Evolutionary conservation across 1,140 invertebrate genomes (phyloP), one percentile per base, ranked within the genome.

Genomic region (Daktulosphaira vitifoliae): DNA sequence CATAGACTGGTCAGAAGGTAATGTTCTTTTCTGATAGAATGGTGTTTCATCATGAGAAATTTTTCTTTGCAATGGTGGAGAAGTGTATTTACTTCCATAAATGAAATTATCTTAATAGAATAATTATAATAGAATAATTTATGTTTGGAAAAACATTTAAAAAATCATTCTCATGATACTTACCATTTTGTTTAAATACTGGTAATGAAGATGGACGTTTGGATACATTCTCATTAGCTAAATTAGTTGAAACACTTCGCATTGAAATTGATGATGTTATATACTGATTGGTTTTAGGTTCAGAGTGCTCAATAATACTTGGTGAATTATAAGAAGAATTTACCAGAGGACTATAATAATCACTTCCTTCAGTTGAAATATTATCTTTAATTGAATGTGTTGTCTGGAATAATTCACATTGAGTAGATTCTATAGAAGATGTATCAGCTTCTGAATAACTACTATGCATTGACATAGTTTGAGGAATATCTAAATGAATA

Each of bases 401-500:
- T 44, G 42, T 37, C 5, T 42, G 38, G 13, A 59, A 59, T 44
- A 22, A 59, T 42, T 59, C 39, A 18, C n/a, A 44, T 3, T 20
- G 23, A 7, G 54, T 59, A 13, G 39, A 46, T n/a, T 62, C 56
- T 16, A 48, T n/a, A 0, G 56, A 62, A 13, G 53, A 44, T 4
- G 42, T 59, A 26, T 62, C 56, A 15, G 42, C 9, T 20, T 62
- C 56, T 33, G 56, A 62, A 48, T 62, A 33, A 46, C 29, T 49
- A 50, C 23, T 66, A 11, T 64, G 66, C 9, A 42, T 23, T 37
- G 68, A 29, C 5, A 44, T 16, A 23, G 69, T 66, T 52, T 64
- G 50, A n/a, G 46, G 49, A 18, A 46, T 29, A 42, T 64, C 65
- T 64, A 44, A 13, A 44, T 11, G 15, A 50, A 1, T 2, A 3